phyloP scores from a whole-genome alignment of 2,113 vertebrate genomes.

The Phrynocephalus versicolor region DNA sequence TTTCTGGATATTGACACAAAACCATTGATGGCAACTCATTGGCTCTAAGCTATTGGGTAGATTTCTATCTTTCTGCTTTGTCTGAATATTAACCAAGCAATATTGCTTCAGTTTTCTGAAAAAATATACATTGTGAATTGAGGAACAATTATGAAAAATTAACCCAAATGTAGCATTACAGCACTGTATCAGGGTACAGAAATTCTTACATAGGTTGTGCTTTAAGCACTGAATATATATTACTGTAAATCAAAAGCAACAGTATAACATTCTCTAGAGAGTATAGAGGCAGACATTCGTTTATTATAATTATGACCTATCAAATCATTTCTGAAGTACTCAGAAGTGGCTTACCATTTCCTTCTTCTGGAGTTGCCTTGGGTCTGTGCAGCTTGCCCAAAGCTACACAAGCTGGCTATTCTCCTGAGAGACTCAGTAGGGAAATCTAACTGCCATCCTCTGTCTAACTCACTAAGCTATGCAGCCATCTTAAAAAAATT shows the following conservation, averaged over 20 bases:
- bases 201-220: neutral
- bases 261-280: too few relatives aligned
- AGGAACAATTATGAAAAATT: slow-evolving; percentile 9
- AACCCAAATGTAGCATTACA: neutral
- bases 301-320: too few relatives aligned
- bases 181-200: neutral
- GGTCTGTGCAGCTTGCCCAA: too few relatives aligned
- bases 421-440: too few relatives aligned
- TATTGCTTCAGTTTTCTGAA: slow-evolving; percentile 40
- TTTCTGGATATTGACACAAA: slow-evolving; percentile 63
- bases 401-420: too few relatives aligned
- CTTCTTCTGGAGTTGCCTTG: too few relatives aligned
- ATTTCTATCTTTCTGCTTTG: slow-evolving; percentile 66
- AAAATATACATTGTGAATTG: slow-evolving; percentile 20
- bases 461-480: too few relatives aligned
- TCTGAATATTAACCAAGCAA: slow-evolving; percentile 64
- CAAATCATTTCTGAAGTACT: too few relatives aligned
- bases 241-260: neutral
- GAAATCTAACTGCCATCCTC: too few relatives aligned
- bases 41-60: slow-evolving; percentile 59
- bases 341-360: too few relatives aligned
- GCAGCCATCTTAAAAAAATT: too few relatives aligned
- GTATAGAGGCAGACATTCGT: too few relatives aligned
- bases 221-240: neutral
- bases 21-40: slow-evolving; percentile 67